Percentiles rank a stretch among this genome's conserved stretches.
phyloP scores from a whole-genome alignment of 2,888 invertebrate genomes.

The Drosophila histrio region DNA sequence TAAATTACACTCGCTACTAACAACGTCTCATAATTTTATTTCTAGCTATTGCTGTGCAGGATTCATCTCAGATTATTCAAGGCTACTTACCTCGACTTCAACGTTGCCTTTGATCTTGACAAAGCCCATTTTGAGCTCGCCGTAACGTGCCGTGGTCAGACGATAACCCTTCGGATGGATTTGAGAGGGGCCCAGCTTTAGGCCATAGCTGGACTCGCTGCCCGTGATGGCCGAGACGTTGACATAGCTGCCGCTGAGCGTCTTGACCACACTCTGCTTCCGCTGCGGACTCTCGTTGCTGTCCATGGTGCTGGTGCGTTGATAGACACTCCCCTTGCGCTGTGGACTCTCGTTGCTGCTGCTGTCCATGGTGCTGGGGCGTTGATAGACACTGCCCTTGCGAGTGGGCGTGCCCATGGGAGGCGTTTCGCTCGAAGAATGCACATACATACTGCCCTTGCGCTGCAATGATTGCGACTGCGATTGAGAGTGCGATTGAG shows the following conservation, averaged over 20 bases:
- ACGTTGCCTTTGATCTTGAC: constrained; percentile 95
- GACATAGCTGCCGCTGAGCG: constrained; percentile 68
- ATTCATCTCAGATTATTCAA: not conserved
- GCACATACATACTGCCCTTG: constrained; percentile 71
- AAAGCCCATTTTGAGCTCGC: constrained; percentile 94
- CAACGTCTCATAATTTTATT: not conserved
- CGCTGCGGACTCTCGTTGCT: constrained; percentile 57
- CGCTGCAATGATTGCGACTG: constrained; percentile 31
- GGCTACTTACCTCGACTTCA: constrained; percentile 89
- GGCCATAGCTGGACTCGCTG: constrained; percentile 86
- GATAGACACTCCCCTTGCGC: constrained; percentile 62
- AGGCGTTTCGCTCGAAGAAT: constrained; percentile 48
- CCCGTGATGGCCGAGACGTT: constrained; percentile 66
- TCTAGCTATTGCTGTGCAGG: not conserved
- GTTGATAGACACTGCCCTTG: constrained; percentile 65
- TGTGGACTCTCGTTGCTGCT: constrained; percentile 43
- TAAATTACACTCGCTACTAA: not conserved
- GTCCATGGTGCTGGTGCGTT: constrained; percentile 16
- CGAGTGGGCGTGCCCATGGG: constrained; percentile 58
- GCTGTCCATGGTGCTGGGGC: constrained; percentile 53
- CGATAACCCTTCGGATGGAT: constrained; percentile 91
- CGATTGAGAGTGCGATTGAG: not conserved
- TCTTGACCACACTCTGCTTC: constrained; percentile 74
- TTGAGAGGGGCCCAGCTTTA: constrained; percentile 91
- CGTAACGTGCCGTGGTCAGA: constrained; percentile 88